These are phyloP conservation scores for Podiceps cristatus DNA, from an alignment of 2,113 vertebrate species.

Conservation along the genomic window DNA sequence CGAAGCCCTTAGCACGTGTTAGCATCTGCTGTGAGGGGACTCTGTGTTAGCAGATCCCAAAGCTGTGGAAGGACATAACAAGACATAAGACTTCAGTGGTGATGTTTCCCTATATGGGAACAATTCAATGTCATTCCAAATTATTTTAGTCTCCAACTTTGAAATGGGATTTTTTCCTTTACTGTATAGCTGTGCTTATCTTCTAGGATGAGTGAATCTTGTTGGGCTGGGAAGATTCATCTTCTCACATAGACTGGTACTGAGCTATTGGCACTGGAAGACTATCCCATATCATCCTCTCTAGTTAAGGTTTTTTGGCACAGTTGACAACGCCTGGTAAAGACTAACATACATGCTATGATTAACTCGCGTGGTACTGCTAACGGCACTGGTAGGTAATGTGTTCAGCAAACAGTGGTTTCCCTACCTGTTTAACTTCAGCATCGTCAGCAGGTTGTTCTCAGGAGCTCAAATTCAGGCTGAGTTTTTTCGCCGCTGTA, in stretches of 20 bases:
- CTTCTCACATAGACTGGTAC: neutral
- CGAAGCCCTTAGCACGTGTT: accelerated
- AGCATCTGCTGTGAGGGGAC: neutral
- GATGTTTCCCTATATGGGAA: neutral
- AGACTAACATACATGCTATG: accelerated
- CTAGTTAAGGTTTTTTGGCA: neutral
- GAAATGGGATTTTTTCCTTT: neutral
- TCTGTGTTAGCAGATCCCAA: neutral
- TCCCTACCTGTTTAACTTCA: neutral
- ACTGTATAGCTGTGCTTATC: neutral
- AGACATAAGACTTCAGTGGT: neutral
- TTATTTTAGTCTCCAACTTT: neutral
- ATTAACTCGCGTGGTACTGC: neutral
- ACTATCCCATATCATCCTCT: neutral
- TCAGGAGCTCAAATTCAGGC: neutral
- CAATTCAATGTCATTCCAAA: neutral
- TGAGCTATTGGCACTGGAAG: neutral
- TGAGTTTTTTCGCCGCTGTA: neutral
- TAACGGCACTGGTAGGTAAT: neutral
- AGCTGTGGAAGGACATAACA: neutral
- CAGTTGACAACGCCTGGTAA: neutral
- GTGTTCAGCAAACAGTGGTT: neutral
- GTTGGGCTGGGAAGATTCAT: neutral
- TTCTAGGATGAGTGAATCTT: neutral
- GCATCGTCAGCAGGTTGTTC: neutral